These are phyloP conservation scores for Hycleus phaleratus DNA, from an alignment of 1,140 invertebrate species.

Conservation along the genomic window DNA sequence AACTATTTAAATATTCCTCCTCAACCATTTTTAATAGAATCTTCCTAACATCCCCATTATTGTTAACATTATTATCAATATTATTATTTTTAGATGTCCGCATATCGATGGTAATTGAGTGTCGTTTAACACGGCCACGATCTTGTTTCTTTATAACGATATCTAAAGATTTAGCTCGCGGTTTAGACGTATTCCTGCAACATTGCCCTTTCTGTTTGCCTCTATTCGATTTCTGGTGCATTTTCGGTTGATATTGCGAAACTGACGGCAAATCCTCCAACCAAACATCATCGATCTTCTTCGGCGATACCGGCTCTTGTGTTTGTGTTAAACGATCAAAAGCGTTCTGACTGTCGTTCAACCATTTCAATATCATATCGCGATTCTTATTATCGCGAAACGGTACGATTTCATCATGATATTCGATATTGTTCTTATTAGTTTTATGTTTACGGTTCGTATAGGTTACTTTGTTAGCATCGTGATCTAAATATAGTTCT, in stretches of 20 bases:
- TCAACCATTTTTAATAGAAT: slow-evolving; percentile 20
- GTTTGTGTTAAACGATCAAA: slow-evolving; percentile 21
- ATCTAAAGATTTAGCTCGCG: slow-evolving; percentile 14
- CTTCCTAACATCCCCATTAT: neutral
- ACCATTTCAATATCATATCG: slow-evolving; percentile 10
- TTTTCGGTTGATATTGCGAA: slow-evolving; percentile 2
- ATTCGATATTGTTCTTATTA: too few species aligned
- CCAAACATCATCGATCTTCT: neutral
- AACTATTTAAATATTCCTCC: slow-evolving; percentile 23
- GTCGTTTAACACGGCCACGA: slow-evolving; percentile 1
- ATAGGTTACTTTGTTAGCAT: too few species aligned
- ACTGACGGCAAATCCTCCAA: slow-evolving; percentile 15
- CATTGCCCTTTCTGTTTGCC: slow-evolving; percentile 7
- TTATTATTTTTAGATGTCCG: neutral
- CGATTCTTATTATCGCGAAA: slow-evolving; percentile 11
- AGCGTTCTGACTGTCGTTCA: slow-evolving; percentile 15
- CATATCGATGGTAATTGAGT: neutral
- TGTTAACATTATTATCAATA: slow-evolving; percentile 10
- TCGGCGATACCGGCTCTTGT: neutral
- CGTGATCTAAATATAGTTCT: too few species aligned
- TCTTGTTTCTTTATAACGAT: slow-evolving; percentile 10
- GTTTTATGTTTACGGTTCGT: too few species aligned
- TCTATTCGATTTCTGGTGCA: neutral
- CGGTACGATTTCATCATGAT: neutral
- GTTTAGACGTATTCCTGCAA: neutral